A percentile compares a stretch with the other conserved stretches of the same genome.
These are phyloP conservation scores for Mus spicilegus DNA, from an alignment of 2,113 vertebrate genomes.

Conservation along the genomic window DNA sequence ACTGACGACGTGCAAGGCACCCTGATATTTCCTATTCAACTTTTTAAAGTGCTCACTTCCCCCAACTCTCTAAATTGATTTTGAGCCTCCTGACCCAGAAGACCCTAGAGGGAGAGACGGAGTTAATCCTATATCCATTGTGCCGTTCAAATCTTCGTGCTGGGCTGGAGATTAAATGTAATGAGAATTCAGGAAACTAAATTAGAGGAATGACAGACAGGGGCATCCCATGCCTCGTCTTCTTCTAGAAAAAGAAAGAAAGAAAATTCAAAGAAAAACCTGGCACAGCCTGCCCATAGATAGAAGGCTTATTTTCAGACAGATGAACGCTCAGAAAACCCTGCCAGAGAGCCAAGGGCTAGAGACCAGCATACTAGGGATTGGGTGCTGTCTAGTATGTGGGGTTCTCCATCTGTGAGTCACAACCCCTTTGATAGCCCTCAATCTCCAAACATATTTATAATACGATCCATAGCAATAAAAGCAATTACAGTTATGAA, in stretches of 20 bases:
- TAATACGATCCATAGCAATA: background rate
- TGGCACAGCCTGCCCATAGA: background rate
- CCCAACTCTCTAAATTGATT: background rate
- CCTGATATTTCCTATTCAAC: background rate
- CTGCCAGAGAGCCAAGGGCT: background rate
- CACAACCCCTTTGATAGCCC: background rate
- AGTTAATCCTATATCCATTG: background rate
- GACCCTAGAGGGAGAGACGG: background rate
- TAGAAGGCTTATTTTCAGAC: background rate
- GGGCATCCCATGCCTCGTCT: background rate
- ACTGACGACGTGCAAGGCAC: rapidly evolving
- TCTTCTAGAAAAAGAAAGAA: background rate
- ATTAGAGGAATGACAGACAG: background rate
- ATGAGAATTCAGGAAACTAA: background rate
- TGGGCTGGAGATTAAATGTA: background rate
- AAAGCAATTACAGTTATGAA: background rate
- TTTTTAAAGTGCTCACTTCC: background rate
- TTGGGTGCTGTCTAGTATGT: background rate
- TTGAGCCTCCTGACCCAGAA: background rate
- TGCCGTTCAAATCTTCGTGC: background rate
- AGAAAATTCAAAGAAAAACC: background rate
- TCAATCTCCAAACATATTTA: background rate
- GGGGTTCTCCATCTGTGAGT: background rate
- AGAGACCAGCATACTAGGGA: background rate
- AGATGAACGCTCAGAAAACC: background rate